Evolutionary conservation across 2,797 vertebrate genomes (phyloP).

Genomic region (Sylvia borin): DNA sequence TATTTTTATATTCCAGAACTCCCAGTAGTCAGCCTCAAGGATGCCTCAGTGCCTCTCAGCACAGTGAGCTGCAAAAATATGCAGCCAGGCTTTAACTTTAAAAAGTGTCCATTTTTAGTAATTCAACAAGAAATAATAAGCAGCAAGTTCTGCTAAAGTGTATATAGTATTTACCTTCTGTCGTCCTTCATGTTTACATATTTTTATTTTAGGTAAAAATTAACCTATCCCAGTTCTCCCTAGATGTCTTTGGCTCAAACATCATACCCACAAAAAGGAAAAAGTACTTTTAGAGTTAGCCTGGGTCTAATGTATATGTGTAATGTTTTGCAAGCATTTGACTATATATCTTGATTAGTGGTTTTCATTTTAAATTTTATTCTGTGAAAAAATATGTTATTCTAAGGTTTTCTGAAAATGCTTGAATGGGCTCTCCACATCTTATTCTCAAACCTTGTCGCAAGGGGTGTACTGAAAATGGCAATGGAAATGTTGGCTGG

Average conservation of each 20-base stretch:
- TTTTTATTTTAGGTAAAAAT: background rate
- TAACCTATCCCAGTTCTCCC: background rate
- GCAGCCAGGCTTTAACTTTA: background rate
- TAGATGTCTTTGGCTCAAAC: background rate
- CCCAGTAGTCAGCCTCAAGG: background rate
- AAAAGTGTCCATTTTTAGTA: background rate
- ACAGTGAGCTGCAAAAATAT: background rate
- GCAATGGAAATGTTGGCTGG: background rate
- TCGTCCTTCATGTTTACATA: background rate
- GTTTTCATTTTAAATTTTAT: background rate
- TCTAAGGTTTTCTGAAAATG: background rate
- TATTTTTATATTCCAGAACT: constrained; percentile 12
- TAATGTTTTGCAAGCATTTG: background rate
- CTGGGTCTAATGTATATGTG: background rate
- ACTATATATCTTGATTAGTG: background rate
- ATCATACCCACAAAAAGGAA: background rate
- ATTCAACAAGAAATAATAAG: background rate
- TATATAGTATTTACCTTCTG: background rate
- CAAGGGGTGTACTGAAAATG: background rate
- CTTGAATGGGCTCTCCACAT: background rate
- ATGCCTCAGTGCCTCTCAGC: background rate
- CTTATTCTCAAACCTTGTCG: background rate
- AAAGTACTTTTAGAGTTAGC: background rate
- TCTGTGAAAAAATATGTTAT: background rate
- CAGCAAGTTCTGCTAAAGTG: background rate